Conservation (phyloP, 2,888 invertebrate genomes). For the Conistra vaccinii region DNA sequence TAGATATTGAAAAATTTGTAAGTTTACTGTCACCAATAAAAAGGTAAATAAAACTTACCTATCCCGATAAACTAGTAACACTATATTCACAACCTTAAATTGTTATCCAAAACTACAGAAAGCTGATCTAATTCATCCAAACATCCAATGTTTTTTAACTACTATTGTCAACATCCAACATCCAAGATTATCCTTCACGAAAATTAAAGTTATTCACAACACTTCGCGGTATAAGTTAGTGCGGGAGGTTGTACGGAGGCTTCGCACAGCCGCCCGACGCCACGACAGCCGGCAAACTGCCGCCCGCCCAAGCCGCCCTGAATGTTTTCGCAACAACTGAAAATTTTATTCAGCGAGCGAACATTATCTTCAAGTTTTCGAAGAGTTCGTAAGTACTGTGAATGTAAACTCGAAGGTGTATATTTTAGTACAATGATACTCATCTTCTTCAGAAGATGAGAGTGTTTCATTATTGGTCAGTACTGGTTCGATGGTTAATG, state of each 20-base stretch:
- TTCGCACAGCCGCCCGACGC: slow-evolving; percentile 78
- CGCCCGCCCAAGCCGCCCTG: slow-evolving; percentile 78
- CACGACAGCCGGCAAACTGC: slow-evolving; percentile 79
- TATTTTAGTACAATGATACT: slow-evolving; percentile 13
- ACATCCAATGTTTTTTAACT: slow-evolving; percentile 30
- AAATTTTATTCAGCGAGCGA: slow-evolving; percentile 77
- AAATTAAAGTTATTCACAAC: slow-evolving; percentile 60
- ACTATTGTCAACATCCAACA: slow-evolving; percentile 26
- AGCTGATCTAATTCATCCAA: slow-evolving; percentile 33
- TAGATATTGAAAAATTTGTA: not conserved
- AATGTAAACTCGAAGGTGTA: slow-evolving; percentile 41
- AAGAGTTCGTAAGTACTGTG: slow-evolving; percentile 57
- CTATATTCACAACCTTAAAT: slow-evolving; percentile 49
- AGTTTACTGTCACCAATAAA: not conserved
- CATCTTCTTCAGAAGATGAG: slow-evolving; percentile 3
- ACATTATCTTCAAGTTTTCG: slow-evolving; percentile 69
- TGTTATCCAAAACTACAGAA: slow-evolving; percentile 45
- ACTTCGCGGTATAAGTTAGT: slow-evolving; percentile 63
- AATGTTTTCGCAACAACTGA: slow-evolving; percentile 75
- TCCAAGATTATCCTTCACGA: slow-evolving; percentile 39
- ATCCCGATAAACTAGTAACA: slow-evolving; percentile 47
- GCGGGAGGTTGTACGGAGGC: slow-evolving; percentile 64
- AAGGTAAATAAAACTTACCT: slow-evolving; percentile 44
- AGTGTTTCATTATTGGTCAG: slow-evolving; percentile 4
- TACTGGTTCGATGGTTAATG: not conserved